Base-by-base conservation (phyloP, 2,888 invertebrate species). In the Machimus atricapillus region DNA sequence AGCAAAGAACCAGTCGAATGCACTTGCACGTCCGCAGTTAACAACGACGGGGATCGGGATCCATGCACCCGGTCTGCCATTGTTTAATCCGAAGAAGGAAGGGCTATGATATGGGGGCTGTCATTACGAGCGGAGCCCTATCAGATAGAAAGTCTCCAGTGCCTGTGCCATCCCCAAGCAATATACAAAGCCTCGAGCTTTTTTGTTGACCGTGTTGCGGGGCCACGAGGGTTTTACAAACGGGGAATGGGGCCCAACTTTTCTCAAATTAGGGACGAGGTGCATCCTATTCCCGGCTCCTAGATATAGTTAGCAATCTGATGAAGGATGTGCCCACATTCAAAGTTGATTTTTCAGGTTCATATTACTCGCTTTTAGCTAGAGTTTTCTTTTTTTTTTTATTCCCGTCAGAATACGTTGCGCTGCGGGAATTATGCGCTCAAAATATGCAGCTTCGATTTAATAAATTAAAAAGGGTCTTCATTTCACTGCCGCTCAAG, bases 401-500 rank as follows among this genome's bases (percentile, higher is more conserved):
- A 19, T 27, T 37, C 66, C 66, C 82, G 1, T 5, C 82, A 66
- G 27, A 66, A 23, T 37, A 14, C 19, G 34, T 66, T 37, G 23
- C 37, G 14, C 58, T 82, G 82, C 19, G 56, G 81, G 82, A 82
- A 58, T 19, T 56, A 58, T 56, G 81, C n/a, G 34, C 82, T 56
- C 34, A 52, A 82, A 82, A 82, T 82, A 66, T 82, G 66, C 46
- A 58, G 82, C 82, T 82, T 82, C 82, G 82, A 82, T 82, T 82
- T 82, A 82, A 82, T 82, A 82, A 82, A 82, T 82, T 82, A 82
- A 82, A 82, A 81, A 4, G 52, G 66, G 66, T 82, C 58, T 82
- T 34, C 58, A n/a, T 40, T 58, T 52, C 58, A 56, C 52, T 34
- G 81, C 52, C 34, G 58, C 66, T 56, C 19, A 82, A 82, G 58